phyloP scores from a whole-genome alignment of 1,140 invertebrate genomes.

The Atopsyche davidsoni region DNA sequence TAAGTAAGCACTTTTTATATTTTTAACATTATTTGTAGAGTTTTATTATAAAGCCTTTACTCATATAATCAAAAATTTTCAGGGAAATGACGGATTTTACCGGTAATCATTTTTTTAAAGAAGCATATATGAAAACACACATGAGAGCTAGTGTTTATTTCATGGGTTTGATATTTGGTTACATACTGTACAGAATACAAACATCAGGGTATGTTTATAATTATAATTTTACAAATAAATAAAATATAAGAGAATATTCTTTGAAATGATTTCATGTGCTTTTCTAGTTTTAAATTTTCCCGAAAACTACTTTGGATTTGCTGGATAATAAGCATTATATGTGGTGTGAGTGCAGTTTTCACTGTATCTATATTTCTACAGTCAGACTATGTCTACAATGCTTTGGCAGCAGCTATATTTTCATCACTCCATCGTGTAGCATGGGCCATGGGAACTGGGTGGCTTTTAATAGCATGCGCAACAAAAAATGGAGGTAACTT shows the following conservation, averaged over 20 bases:
- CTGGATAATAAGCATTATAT: slow-evolving; percentile 51
- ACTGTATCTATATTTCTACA: slow-evolving; percentile 57
- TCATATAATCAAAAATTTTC: slow-evolving; percentile 38
- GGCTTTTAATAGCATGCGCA: slow-evolving; percentile 65
- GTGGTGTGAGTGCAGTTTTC: slow-evolving; percentile 52
- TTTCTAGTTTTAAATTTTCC: slow-evolving; percentile 45
- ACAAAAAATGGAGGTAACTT: slow-evolving; percentile 61
- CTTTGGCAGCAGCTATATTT: slow-evolving; percentile 57
- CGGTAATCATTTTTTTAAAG: slow-evolving; percentile 55
- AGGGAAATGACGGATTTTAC: slow-evolving; percentile 59
- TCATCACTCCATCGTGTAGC: slow-evolving; percentile 57
- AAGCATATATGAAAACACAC: slow-evolving; percentile 63
- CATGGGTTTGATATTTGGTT: slow-evolving; percentile 58
- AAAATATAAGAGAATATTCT: slow-evolving; percentile 9
- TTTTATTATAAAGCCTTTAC: slow-evolving; percentile 3
- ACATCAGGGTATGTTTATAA: slow-evolving; percentile 46
- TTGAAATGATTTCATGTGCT: too few species aligned
- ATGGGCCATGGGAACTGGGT: slow-evolving; percentile 61
- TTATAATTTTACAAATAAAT: slow-evolving; percentile 22
- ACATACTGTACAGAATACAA: slow-evolving; percentile 57
- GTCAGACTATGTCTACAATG: slow-evolving; percentile 50
- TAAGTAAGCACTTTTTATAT: slow-evolving; percentile 47
- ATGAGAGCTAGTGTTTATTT: slow-evolving; percentile 62
- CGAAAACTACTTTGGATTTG: slow-evolving; percentile 45
- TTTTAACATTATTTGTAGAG: neutral